Base-by-base conservation (phyloP, 2,888 invertebrate species). In the Oxystoma pomonae region DNA sequence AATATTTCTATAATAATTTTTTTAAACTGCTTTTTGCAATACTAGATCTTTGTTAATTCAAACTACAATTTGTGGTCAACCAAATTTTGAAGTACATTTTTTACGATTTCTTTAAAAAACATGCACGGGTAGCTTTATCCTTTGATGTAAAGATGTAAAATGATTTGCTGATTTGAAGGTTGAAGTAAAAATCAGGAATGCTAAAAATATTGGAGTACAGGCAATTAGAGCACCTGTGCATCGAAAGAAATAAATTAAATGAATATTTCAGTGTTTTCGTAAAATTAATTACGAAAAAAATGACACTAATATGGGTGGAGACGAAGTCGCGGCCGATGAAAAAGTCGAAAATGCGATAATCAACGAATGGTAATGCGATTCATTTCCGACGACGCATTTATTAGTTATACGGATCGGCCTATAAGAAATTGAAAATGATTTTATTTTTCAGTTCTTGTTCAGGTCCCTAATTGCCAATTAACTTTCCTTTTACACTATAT, bases 401-500 rank as follows among this genome's bases (percentile, higher is more conserved):
- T 65, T 63, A 65, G 63, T 63, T 61, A 18, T 18, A 58, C 65
- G 59, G 35, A 58, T 60, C 65, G 51, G 61, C 35, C 12, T 64
- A 65, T 67, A 67, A 67, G 67, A 67, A 67, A 61, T 67, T 65
- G 65, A 67, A 67, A 64, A 67, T 62, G 57, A 67, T 62, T 62
- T 67, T 61, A 67, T 67, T 67, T 67, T 67, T 63, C 64, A 60
- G 57, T 67, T 65, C 65, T 67, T 65, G 62, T 67, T 63, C 58
- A 63, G n/a, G 57, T 65, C 62, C 69, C 69, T 72, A 71, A 72
- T 71, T 70, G 71, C 63, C 71, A 72, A 72, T 72, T 72, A 72
- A 70, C 66, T 67, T 65, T 66, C 68, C 67, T 66, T 71, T 69
- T 71, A 69, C 69, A 69, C 68, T 68, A 59, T 67, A 68, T 69